phyloP scores from a whole-genome alignment of 2,113 vertebrate genomes.

The Sinosuthora webbiana region DNA sequence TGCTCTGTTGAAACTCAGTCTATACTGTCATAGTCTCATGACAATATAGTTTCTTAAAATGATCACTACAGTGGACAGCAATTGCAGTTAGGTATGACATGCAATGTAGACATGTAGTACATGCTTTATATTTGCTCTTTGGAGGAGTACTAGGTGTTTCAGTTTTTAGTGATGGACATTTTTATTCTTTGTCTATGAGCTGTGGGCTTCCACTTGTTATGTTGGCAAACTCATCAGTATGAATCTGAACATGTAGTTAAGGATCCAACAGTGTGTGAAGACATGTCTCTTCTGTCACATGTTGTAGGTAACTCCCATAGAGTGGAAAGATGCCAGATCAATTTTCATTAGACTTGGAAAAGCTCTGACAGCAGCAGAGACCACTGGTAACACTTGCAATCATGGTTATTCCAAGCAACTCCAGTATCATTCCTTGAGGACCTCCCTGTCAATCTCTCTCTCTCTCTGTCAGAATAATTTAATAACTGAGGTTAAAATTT shows the following conservation, averaged over 20 bases:
- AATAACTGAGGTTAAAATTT: not conserved
- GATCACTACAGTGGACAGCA: not conserved
- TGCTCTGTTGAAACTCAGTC: not conserved
- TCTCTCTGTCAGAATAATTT: not conserved
- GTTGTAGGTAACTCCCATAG: not conserved
- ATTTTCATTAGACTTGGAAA: slow-evolving; percentile 3
- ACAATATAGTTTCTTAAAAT: not conserved
- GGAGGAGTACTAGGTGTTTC: not conserved
- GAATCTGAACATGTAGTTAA: not conserved
- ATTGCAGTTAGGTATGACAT: not conserved
- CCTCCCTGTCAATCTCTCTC: not conserved
- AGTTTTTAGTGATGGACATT: not conserved
- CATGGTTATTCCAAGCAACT: not conserved
- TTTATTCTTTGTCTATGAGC: not conserved
- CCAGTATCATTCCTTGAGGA: not conserved
- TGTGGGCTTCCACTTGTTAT: not conserved
- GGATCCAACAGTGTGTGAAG: not conserved
- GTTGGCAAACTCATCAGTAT: not conserved
- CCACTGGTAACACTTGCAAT: not conserved
- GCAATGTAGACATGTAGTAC: not conserved
- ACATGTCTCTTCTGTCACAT: not conserved
- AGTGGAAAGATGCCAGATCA: not conserved
- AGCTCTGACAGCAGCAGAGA: not conserved
- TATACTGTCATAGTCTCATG: not conserved
- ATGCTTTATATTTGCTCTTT: not conserved